Percentiles rank a stretch among this genome's conserved stretches.
Conservation (phyloP, 2,113 vertebrate species). For the Dendropsophus ebraccatus region DNA sequence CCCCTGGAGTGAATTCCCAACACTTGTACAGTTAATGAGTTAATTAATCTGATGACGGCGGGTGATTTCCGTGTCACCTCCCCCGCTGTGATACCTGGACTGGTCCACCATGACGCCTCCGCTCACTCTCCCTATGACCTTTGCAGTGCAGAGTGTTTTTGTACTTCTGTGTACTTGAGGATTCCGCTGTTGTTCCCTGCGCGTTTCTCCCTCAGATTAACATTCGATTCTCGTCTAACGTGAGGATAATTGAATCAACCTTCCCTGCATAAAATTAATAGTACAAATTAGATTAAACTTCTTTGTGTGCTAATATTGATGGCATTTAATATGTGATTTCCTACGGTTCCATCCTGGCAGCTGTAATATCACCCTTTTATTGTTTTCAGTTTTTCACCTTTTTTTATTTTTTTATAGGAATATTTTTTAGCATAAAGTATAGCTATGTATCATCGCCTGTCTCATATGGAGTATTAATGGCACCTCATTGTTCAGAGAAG, state of each 20-base stretch:
- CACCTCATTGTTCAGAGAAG: not conserved
- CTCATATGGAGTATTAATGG: not conserved
- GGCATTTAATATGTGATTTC: slow-evolving; percentile 32
- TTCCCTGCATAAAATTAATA: slow-evolving; percentile 37
- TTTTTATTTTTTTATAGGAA: not conserved
- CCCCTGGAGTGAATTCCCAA: not conserved
- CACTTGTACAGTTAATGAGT: not conserved
- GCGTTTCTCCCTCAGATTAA: not conserved
- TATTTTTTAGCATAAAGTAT: not conserved
- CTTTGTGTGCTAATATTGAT: slow-evolving; percentile 22
- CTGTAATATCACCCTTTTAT: slow-evolving; percentile 21
- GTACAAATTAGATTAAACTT: slow-evolving; percentile 20
- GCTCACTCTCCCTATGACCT: not conserved
- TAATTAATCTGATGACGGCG: not conserved
- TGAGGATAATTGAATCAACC: slow-evolving; percentile 17
- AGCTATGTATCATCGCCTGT: not conserved
- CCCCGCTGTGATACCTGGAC: not conserved
- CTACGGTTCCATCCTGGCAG: not conserved
- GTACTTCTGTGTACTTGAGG: not conserved
- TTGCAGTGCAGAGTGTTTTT: not conserved
- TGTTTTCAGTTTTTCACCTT: not conserved
- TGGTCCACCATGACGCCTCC: not conserved
- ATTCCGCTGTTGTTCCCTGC: not conserved
- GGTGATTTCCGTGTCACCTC: no score
- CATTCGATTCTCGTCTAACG: not conserved